Evolutionary conservation across 2,113 vertebrate genomes (phyloP), one percentile per base, ranked within the genome.

Genomic region (Garra rufa): DNA sequence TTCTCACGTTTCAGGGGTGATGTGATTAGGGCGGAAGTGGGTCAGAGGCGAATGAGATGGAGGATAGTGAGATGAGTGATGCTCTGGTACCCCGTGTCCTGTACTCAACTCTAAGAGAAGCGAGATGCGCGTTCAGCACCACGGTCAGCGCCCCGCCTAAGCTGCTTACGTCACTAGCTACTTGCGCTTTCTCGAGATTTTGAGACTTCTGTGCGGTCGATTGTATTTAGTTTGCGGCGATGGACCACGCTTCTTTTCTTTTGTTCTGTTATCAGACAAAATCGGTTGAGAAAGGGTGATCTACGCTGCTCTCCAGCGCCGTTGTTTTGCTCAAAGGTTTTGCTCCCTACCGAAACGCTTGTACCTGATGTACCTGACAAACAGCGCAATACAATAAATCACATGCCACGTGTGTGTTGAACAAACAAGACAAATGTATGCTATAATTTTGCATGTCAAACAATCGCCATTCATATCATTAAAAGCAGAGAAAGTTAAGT

Each of bases 91-190:
- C 67, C 86, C 61, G 77, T 21, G 75, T 52, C 46, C 67, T 79
- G 44, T 44, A 59, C 67, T 81, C 34, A 63, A 76, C 55, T 85
- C 81, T 76, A 6, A 55, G 70, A 46, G 9, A n/a, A n/a, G 41
- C 73, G 78, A 55, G 81, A 38, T 46, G 82, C 24, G 55, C 44
- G 14, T 88, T 88, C 93, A 94, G 94, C 89, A 94, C 93, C 93
- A 90, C 91, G 90, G 92, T 93, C 93, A 94, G 93, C 93, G 93
- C 94, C 93, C 94, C 94, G 88, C 94, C 93, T 88, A 80, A 79
- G 77, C 34, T 55, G 67, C 50, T 94, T 92, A 94, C 94, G 93
- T 95, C 93, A 89, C 61, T 0, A 11, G 6, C 50, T 8, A 14
- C 77, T 8, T 44, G 26, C 59, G 77, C 26, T 80, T 10, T 43